phyloP scores from a whole-genome alignment of 2,888 invertebrate species.

The Hecatera dysodea region DNA sequence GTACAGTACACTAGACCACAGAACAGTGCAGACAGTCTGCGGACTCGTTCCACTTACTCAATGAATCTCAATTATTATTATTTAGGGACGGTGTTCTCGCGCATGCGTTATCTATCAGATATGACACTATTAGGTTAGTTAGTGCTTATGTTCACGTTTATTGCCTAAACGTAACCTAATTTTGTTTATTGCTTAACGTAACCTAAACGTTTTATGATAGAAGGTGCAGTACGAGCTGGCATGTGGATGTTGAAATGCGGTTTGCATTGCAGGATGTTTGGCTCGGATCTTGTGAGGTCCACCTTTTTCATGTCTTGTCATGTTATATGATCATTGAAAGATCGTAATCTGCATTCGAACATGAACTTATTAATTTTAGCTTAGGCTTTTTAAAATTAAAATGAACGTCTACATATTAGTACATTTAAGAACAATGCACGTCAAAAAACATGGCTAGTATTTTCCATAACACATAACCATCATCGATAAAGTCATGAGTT shows the following conservation, averaged over 20 bases:
- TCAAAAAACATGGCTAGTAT: background rate
- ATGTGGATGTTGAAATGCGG: conserved; percentile 22
- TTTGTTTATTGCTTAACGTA: conserved; percentile 39
- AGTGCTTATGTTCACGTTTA: conserved; percentile 51
- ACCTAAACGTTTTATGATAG: conserved; percentile 33
- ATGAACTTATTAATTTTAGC: background rate
- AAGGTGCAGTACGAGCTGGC: conserved; percentile 37
- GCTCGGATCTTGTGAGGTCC: conserved; percentile 8
- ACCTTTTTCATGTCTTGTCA: conserved; percentile 10
- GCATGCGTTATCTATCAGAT: conserved; percentile 62
- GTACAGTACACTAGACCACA: conserved; percentile 66
- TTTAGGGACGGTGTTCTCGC: conserved; percentile 65
- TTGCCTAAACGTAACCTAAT: conserved; percentile 60
- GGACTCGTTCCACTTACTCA: conserved; percentile 76
- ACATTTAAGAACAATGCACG: background rate
- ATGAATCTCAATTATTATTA: conserved; percentile 71
- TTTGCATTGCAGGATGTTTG: conserved; percentile 10
- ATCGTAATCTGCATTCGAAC: background rate
- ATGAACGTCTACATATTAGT: background rate
- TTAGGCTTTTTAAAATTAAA: background rate
- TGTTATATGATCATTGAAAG: background rate
- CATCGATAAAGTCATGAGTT: conserved; percentile 21
- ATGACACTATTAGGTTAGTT: conserved; percentile 63
- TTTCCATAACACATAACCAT: background rate
- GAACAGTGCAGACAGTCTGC: conserved; percentile 69